Evolutionary conservation across 2,888 invertebrate species (phyloP).

Genomic region (Papilio gigon): DNA sequence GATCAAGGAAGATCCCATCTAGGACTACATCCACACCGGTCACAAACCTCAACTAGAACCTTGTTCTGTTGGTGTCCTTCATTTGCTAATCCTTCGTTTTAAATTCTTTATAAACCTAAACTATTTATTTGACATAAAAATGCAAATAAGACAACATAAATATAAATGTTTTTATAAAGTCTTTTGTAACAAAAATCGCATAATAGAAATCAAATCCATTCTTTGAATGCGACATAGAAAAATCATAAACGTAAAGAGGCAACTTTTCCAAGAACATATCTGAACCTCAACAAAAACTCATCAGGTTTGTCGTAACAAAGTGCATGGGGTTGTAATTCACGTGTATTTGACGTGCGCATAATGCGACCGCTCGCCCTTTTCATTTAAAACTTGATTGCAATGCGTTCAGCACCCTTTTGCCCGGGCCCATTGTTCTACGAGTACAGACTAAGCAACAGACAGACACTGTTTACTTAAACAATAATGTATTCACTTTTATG

Average conservation of each 20-base stretch:
- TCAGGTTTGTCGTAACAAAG: conserved; percentile 32
- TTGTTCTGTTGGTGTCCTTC: too few relatives aligned
- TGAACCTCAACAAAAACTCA: conserved; percentile 37
- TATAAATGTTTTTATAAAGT: neutral
- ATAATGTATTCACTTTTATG: too few relatives aligned
- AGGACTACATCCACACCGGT: neutral
- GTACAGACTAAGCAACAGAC: conserved; percentile 2
- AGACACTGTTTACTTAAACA: neutral
- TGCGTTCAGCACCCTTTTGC: conserved; percentile 37
- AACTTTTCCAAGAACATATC: conserved; percentile 6
- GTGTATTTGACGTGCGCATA: conserved; percentile 53
- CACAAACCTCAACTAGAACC: neutral
- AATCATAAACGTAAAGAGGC: neutral
- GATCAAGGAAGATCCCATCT: neutral
- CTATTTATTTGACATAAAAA: neutral
- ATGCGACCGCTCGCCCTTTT: conserved; percentile 58
- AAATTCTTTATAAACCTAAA: neutral
- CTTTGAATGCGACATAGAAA: neutral
- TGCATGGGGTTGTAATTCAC: conserved; percentile 53
- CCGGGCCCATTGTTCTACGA: conserved; percentile 30
- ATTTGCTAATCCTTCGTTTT: too few relatives aligned
- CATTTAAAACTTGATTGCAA: conserved; percentile 65
- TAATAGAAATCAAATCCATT: neutral
- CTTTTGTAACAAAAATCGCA: neutral
- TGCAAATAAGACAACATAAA: neutral